Percentiles rank a stretch among this genome's conserved stretches.
These are phyloP conservation scores for Ranitomeya imitator DNA, from an alignment of 2,113 vertebrate species.

Conservation along the genomic window DNA sequence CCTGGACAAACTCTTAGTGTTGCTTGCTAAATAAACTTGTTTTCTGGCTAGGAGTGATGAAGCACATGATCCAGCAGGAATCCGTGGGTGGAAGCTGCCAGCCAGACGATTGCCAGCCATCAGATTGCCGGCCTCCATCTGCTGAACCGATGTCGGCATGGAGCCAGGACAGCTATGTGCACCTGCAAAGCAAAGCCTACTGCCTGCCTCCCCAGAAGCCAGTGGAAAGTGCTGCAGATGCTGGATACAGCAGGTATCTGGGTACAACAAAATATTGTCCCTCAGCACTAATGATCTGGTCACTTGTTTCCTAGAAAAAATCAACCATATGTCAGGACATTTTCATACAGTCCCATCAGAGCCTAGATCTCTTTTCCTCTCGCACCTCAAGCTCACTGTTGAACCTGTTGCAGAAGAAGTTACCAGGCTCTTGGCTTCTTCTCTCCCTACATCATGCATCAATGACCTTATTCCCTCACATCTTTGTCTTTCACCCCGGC, in stretches of 20 bases:
- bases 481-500: too few species aligned
- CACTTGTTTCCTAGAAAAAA: too few species aligned
- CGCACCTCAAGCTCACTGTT: too few species aligned
- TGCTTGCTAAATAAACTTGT: background rate
- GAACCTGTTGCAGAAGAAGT: too few species aligned
- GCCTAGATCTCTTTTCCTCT: too few species aligned
- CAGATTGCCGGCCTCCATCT: constrained; percentile 80
- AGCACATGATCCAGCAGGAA: constrained; percentile 87
- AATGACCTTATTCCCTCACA: too few species aligned
- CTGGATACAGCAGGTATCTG: constrained; percentile 78
- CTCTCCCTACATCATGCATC: too few species aligned
- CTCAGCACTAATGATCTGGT: too few species aligned
- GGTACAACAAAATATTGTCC: too few species aligned
- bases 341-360: too few species aligned
- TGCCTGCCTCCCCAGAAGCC: constrained; percentile 86
- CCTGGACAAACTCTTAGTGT: background rate
- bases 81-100: constrained; percentile 79
- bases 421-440: too few species aligned
- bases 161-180: constrained; percentile 86
- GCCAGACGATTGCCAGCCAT: constrained; percentile 85
- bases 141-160: constrained; percentile 83
- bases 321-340: too few species aligned
- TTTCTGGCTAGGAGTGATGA: constrained; percentile 82
- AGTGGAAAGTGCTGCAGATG: constrained; percentile 74
- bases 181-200: constrained; percentile 83